Conservation (phyloP, 2,888 invertebrate genomes). For the Leptura quadrifasciata region DNA sequence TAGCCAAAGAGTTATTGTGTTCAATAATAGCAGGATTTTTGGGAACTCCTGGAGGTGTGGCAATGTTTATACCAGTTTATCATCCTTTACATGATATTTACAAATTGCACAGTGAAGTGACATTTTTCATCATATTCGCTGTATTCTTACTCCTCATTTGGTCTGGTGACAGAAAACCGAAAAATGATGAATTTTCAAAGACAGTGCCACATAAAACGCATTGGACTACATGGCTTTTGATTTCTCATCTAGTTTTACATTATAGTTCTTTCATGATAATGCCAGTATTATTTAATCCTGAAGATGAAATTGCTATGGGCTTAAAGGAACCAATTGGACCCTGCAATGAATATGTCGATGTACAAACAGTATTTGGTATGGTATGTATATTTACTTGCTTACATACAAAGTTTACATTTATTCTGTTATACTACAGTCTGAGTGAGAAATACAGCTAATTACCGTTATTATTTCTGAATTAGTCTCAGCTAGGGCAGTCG, state of each 20-base stretch:
- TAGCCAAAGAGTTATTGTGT: constrained; percentile 75
- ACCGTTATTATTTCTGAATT: too few species aligned
- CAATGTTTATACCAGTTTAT: constrained; percentile 84
- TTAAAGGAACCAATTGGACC: constrained; percentile 86
- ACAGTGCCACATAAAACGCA: constrained; percentile 54
- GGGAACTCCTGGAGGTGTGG: constrained; percentile 84
- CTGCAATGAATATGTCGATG: constrained; percentile 78
- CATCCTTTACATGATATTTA: constrained; percentile 85
- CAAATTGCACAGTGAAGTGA: constrained; percentile 83
- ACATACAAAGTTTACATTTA: too few species aligned
- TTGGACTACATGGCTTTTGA: constrained; percentile 70
- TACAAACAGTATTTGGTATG: constrained; percentile 82
- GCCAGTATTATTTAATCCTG: constrained; percentile 81
- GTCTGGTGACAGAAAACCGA: constrained; percentile 77
- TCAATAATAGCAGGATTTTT: constrained; percentile 78
- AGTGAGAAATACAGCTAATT: too few species aligned
- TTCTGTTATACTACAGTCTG: too few species aligned
- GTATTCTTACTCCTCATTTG: constrained; percentile 79
- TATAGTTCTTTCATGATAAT: constrained; percentile 79
- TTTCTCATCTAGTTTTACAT: constrained; percentile 78
- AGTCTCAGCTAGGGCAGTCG: too few species aligned
- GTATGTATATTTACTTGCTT: constrained; percentile 74
- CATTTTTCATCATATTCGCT: constrained; percentile 80
- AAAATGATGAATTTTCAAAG: constrained; percentile 61
- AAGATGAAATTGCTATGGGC: constrained; percentile 81